A percentile compares a stretch with the other conserved stretches of the same genome.
Evolutionary conservation across 2,888 invertebrate species (phyloP).

Genomic region (Myopa testacea): DNA sequence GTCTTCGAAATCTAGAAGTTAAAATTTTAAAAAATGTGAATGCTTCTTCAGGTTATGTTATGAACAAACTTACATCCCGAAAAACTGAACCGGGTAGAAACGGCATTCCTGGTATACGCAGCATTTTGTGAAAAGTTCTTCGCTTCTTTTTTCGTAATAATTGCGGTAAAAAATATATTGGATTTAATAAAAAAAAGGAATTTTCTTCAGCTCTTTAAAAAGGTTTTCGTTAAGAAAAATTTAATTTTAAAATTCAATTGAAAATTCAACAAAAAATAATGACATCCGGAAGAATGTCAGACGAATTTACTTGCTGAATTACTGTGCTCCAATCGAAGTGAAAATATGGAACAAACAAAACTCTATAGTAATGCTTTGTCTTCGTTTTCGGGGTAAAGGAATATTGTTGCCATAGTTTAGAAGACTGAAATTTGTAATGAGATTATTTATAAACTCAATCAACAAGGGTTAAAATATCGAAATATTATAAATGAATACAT

Average conservation of each 20-base stretch:
- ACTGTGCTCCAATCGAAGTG: neutral
- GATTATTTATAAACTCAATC: too few relatives aligned
- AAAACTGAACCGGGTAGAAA: constrained; percentile 80
- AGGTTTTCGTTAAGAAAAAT: neutral
- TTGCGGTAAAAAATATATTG: constrained; percentile 24
- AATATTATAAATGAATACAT: too few relatives aligned
- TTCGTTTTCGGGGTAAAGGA: neutral
- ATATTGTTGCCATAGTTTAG: constrained; percentile 20
- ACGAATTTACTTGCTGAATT: neutral
- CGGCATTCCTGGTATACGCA: constrained; percentile 77
- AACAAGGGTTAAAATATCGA: too few relatives aligned
- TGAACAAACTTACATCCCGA: constrained; percentile 72
- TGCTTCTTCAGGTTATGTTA: neutral
- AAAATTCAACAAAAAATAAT: neutral
- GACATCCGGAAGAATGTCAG: too few relatives aligned
- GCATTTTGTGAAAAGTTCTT: constrained; percentile 58
- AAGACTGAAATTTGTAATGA: neutral
- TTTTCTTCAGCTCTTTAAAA: neutral
- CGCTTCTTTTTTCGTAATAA: neutral
- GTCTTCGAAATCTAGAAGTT: constrained; percentile 73
- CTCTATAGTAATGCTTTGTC: constrained; percentile 27
- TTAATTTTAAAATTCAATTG: neutral
- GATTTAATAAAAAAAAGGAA: neutral
- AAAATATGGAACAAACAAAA: constrained; percentile 26
- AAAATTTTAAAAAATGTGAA: neutral